These are phyloP conservation scores for Melanargia galathea DNA, from an alignment of 2,888 invertebrate species.

Conservation along the genomic window DNA sequence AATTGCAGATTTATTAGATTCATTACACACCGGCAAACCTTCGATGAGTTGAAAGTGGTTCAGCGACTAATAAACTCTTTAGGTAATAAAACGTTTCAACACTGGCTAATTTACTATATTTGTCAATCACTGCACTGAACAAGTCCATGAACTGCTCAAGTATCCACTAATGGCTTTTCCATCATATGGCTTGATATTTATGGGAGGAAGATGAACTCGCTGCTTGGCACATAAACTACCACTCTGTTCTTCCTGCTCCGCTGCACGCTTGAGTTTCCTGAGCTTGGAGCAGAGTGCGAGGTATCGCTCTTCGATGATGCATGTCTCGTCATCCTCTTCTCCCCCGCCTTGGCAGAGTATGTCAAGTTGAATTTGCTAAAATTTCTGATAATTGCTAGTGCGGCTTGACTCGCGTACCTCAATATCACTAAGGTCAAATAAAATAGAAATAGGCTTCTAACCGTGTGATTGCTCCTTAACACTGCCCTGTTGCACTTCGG, in stretches of 20 bases:
- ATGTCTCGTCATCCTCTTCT: neutral
- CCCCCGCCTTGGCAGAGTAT: slow-evolving; percentile 1
- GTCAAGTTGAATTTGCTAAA: neutral
- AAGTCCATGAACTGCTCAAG: neutral
- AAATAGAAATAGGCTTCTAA: too few species aligned
- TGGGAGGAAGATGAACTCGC: neutral
- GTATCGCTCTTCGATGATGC: neutral
- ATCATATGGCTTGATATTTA: neutral
- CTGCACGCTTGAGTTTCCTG: neutral
- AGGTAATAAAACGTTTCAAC: neutral
- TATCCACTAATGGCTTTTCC: neutral
- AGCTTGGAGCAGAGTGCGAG: neutral
- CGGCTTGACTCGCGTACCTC: too few species aligned
- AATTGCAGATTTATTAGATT: slow-evolving; percentile 1
- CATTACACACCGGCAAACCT: neutral
- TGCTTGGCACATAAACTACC: neutral
- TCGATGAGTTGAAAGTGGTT: neutral
- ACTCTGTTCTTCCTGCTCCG: neutral
- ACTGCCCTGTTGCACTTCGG: too few species aligned
- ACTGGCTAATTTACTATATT: neutral
- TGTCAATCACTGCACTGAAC: neutral
- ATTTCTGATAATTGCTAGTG: neutral
- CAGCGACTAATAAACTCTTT: neutral
- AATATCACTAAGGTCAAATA: too few species aligned
- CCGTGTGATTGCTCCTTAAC: too few species aligned